Conservation (phyloP, 2,797 vertebrate species). For the Anguilla marmorata region DNA sequence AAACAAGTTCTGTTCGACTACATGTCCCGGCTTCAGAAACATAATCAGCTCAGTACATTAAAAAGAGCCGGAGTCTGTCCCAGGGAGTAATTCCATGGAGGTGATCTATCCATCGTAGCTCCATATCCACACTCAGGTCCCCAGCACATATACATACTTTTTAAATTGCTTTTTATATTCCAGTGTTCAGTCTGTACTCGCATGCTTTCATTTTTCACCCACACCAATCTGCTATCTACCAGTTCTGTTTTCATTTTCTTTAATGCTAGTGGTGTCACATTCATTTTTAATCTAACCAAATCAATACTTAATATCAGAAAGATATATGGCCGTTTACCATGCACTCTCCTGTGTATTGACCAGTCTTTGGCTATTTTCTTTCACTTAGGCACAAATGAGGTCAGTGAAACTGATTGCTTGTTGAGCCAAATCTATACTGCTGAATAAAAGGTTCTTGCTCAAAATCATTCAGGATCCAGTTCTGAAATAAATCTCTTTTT, state of each 20-base stretch:
- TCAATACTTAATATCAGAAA: conserved; percentile 81
- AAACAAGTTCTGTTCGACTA: not conserved
- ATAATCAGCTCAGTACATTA: not conserved
- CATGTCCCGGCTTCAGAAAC: not conserved
- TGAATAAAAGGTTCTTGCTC: not conserved
- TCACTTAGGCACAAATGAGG: conserved; percentile 11
- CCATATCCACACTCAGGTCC: not conserved
- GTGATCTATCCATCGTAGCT: not conserved
- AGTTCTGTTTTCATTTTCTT: conserved; percentile 43
- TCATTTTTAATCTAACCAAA: conserved; percentile 62
- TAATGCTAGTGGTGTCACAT: conserved; percentile 57
- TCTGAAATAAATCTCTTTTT: not conserved
- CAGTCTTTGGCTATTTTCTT: conserved; percentile 49
- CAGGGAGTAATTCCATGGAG: not conserved
- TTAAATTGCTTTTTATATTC: conserved; percentile 1
- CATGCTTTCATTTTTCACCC: conserved; percentile 9
- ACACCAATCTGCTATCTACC: conserved; percentile 9
- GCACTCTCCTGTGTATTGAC: conserved; percentile 64
- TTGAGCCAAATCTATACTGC: not conserved
- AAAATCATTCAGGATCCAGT: not conserved
- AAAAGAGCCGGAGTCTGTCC: not conserved
- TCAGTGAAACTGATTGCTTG: not conserved
- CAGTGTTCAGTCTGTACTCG: not conserved
- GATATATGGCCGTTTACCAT: conserved; percentile 63
- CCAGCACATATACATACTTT: conserved; percentile 3